phyloP scores from a whole-genome alignment of 2,888 invertebrate genomes.

The Brachyopa scutellaris region DNA sequence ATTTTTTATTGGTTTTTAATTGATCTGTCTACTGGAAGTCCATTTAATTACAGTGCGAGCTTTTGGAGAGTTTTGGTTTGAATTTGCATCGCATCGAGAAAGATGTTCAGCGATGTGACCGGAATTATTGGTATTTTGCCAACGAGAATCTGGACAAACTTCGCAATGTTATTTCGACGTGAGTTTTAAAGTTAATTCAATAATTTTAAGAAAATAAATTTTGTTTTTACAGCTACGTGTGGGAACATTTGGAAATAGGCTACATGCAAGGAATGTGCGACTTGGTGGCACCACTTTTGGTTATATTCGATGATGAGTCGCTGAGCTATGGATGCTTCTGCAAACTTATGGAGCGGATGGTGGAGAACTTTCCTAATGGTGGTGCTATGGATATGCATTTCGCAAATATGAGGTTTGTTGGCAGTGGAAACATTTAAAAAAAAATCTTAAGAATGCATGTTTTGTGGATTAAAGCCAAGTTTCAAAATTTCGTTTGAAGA shows the following conservation, averaged over 20 bases:
- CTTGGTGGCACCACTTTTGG: constrained; percentile 94
- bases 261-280: constrained; percentile 99
- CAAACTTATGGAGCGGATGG: constrained; percentile 94
- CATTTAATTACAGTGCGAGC: constrained; percentile 86
- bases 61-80: constrained; percentile 91
- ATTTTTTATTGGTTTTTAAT: not conserved
- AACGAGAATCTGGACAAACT: constrained; percentile 94
- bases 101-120: constrained; percentile 96
- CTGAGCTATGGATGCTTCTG: constrained; percentile 95
- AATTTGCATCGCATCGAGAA: constrained; percentile 98
- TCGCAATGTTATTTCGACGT: constrained; percentile 98
- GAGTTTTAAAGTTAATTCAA: constrained; percentile 79
- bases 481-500: too few species aligned
- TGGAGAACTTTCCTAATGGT: constrained; percentile 95
- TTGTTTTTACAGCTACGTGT: constrained; percentile 90
- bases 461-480: too few species aligned
- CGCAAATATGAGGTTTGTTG: constrained; percentile 91
- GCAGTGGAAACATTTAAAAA: not conserved
- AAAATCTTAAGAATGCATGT: not conserved
- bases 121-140: constrained; percentile 96
- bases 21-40: not conserved
- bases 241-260: constrained; percentile 96
- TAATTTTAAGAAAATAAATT: not conserved
- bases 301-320: constrained; percentile 96
- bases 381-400: constrained; percentile 98